A percentile compares a stretch with the other conserved stretches of the same genome.
These are phyloP conservation scores for Taxidea taxus DNA, from an alignment of 2,113 vertebrate species.

Conservation along the genomic window DNA sequence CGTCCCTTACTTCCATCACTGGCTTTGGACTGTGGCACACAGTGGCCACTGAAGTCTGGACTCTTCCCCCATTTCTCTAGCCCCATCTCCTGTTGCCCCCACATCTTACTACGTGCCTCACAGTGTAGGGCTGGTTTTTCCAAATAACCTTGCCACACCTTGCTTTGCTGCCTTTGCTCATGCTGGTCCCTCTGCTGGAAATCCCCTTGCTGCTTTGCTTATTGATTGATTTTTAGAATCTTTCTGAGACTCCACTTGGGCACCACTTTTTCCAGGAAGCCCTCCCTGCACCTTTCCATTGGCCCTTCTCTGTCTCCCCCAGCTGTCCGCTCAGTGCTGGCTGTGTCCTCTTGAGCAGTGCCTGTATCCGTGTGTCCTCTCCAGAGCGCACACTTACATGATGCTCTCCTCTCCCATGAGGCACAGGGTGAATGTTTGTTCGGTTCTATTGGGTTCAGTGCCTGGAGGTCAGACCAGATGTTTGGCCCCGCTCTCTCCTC, in stretches of 20 bases:
- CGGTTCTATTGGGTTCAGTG: neutral
- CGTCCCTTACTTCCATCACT: accelerated
- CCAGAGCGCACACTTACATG: accelerated
- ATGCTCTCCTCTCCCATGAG: neutral
- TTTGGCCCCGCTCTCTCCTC: neutral
- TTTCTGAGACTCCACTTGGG: neutral
- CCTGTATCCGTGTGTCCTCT: neutral
- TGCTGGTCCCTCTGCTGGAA: neutral
- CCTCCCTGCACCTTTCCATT: neutral
- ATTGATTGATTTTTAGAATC: neutral
- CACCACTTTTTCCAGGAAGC: neutral
- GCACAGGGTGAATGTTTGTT: neutral
- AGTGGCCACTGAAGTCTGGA: neutral
- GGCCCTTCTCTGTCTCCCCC: neutral
- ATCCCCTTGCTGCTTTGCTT: neutral
- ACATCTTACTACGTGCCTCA: neutral
- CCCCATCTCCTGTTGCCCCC: no score
- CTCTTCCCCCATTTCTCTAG: no score
- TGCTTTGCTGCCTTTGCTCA: neutral
- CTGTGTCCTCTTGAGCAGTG: neutral
- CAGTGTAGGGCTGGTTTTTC: accelerated
- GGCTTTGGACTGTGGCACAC: neutral
- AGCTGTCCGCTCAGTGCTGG: neutral
- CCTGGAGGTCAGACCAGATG: neutral
- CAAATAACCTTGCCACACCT: neutral